Conservation (phyloP, 2,797 vertebrate genomes). For the Sphaeramia orbicularis region DNA sequence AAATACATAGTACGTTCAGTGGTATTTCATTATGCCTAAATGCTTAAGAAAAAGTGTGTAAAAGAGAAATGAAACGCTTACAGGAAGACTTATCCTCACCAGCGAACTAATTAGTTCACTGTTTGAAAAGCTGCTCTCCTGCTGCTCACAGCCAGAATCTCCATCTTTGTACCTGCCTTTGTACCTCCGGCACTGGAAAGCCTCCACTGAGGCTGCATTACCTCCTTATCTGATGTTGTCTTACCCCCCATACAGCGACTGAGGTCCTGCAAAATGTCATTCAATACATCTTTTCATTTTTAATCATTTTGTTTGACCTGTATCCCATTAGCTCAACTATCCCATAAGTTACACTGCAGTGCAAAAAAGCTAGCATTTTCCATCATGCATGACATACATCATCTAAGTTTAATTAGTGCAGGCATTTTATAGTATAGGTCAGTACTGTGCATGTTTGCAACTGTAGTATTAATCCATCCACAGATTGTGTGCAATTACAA, state of each 20-base stretch:
- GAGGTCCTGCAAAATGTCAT: constrained; percentile 33
- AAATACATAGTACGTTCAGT: not conserved
- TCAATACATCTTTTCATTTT: constrained; percentile 11
- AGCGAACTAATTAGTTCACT: constrained; percentile 44
- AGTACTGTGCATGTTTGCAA: not conserved
- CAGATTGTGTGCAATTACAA: constrained; percentile 5
- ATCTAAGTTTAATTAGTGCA: no score
- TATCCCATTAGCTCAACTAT: not conserved
- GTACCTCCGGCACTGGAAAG: constrained; percentile 22
- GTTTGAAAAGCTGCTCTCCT: constrained; percentile 31
- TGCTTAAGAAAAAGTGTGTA: not conserved
- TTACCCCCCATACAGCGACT: constrained; percentile 5
- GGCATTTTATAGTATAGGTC: no score
- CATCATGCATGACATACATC: no score
- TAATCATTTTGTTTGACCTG: not conserved
- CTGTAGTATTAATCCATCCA: not conserved
- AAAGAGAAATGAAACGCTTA: not conserved
- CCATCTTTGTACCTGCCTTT: constrained; percentile 46
- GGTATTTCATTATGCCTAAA: no score
- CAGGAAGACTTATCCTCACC: not conserved
- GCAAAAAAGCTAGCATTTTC: not conserved
- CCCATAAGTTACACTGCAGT: not conserved
- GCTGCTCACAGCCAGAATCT: constrained; percentile 57
- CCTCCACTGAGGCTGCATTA: not conserved
- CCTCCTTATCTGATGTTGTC: constrained; percentile 1